Evolutionary conservation across 2,888 invertebrate species (phyloP).

Genomic region (Trichogramma evanescens): DNA sequence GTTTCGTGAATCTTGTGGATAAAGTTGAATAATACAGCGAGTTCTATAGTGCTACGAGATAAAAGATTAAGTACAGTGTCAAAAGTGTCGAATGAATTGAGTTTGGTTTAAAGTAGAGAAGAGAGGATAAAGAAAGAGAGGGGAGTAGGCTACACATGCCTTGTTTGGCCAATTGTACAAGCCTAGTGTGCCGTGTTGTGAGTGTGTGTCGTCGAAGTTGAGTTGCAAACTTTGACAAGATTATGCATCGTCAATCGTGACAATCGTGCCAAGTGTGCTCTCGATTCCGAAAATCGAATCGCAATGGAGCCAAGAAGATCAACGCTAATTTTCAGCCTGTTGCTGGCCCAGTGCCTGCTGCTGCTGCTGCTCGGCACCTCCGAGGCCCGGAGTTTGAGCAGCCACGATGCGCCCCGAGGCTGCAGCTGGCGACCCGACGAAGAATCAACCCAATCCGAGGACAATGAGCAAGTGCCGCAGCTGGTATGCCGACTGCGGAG

Average conservation of each 20-base stretch:
- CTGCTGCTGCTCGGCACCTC: background rate
- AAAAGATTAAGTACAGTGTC: too few species aligned
- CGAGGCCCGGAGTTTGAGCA: conserved; percentile 39
- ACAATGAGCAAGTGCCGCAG: conserved; percentile 34
- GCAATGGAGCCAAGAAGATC: conserved; percentile 18
- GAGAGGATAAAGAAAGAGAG: background rate
- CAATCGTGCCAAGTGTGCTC: conserved; percentile 18
- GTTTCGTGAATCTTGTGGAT: too few species aligned
- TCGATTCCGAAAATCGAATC: background rate
- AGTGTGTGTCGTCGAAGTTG: conserved; percentile 23
- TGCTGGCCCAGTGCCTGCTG: conserved; percentile 26
- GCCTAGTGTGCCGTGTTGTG: background rate
- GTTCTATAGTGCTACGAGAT: too few species aligned
- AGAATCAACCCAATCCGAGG: conserved; percentile 51
- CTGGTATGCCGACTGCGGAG: conserved; percentile 66
- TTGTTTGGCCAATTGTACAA: too few species aligned
- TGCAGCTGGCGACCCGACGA: conserved; percentile 61
- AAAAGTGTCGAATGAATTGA: too few species aligned
- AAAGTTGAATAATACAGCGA: too few species aligned
- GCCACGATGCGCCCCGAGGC: conserved; percentile 59
- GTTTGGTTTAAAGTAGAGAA: too few species aligned
- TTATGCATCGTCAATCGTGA: conserved; percentile 31
- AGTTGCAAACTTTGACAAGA: conserved; percentile 22
- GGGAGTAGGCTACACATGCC: conserved; percentile 4
- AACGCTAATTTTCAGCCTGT: conserved; percentile 27